Conservation (phyloP, 2,797 vertebrate species). For the Gephyroberyx darwinii region DNA sequence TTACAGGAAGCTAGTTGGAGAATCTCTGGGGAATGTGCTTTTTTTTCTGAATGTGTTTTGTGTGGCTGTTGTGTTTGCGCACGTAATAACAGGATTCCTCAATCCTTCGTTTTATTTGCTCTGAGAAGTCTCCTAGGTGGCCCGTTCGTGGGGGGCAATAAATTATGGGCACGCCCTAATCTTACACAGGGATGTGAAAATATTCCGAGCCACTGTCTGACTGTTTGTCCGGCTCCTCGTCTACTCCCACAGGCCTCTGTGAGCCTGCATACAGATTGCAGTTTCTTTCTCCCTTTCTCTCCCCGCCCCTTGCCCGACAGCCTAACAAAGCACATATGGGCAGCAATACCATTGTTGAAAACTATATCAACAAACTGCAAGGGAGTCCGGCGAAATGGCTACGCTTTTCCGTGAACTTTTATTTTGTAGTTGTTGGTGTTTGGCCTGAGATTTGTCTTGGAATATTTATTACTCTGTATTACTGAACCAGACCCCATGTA, state of each 20-base stretch:
- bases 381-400: conserved; percentile 4
- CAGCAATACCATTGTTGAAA: conserved; percentile 47
- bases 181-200: conserved; percentile 58
- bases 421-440: conserved; percentile 14
- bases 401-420: conserved; percentile 21
- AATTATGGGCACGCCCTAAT: conserved; percentile 68
- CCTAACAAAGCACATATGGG: conserved; percentile 60
- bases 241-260: conserved; percentile 64
- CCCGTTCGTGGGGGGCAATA: conserved; percentile 74
- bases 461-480: neutral
- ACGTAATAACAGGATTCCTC: conserved; percentile 33
- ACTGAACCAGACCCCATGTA: too few species aligned
- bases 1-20: conserved; percentile 35
- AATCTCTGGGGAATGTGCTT: conserved; percentile 17
- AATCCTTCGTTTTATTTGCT: conserved; percentile 66
- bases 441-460: conserved; percentile 22
- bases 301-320: conserved; percentile 36
- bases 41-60: neutral
- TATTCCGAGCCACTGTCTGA: conserved; percentile 55
- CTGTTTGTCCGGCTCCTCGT: conserved; percentile 70
- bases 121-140: conserved; percentile 57
- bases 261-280: conserved; percentile 80
- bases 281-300: conserved; percentile 56
- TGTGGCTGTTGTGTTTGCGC: neutral
- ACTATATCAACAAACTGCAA: conserved; percentile 47